These are phyloP conservation scores for Dynastes grantii DNA, from an alignment of 2,888 invertebrate species.

Conservation along the genomic window DNA sequence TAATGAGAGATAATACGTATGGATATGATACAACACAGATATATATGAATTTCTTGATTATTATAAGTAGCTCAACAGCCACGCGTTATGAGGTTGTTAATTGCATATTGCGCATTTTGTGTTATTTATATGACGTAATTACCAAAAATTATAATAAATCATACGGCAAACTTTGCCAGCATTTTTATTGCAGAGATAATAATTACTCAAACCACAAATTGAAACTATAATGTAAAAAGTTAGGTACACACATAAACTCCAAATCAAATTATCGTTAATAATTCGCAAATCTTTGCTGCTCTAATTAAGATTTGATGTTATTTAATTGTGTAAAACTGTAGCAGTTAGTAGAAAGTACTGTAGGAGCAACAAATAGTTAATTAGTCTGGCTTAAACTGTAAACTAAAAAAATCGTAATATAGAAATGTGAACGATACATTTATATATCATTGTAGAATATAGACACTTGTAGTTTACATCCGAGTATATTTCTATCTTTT, in stretches of 20 bases:
- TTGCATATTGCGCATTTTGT: background rate
- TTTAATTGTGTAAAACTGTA: slow-evolving; percentile 12
- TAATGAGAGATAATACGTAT: too few relatives aligned
- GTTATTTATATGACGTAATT: background rate
- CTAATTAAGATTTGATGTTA: slow-evolving; percentile 18
- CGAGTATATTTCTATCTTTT: too few relatives aligned
- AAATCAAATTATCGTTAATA: slow-evolving; percentile 7
- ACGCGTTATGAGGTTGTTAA: background rate
- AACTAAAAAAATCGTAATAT: background rate
- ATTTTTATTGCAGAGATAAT: background rate
- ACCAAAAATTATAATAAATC: background rate
- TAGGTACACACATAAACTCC: background rate
- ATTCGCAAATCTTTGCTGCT: slow-evolving; percentile 30
- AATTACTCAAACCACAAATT: slow-evolving; percentile 1
- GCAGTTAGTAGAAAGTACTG: slow-evolving; percentile 3
- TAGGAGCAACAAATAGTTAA: background rate
- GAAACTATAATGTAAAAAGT: background rate
- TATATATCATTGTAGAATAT: too few relatives aligned
- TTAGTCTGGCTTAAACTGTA: background rate
- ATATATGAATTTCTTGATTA: too few relatives aligned
- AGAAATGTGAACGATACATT: too few relatives aligned
- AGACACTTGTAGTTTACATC: too few relatives aligned
- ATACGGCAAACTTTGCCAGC: background rate
- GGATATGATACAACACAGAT: too few relatives aligned
- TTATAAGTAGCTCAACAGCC: too few relatives aligned